These are phyloP conservation scores for Plagodis pulveraria DNA, from an alignment of 2,888 invertebrate genomes.

Conservation along the genomic window DNA sequence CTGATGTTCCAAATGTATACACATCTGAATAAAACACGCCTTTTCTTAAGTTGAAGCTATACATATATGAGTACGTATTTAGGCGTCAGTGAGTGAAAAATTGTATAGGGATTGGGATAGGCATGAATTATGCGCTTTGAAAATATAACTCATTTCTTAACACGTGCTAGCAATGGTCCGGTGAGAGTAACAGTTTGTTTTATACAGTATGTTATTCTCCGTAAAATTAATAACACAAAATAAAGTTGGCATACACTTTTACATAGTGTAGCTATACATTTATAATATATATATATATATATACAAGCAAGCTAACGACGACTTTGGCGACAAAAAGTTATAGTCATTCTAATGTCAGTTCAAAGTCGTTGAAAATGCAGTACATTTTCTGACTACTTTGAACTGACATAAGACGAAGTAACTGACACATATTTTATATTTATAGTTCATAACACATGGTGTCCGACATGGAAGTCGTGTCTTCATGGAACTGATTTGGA, in stretches of 20 bases:
- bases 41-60: slow-evolving; percentile 25
- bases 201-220: slow-evolving; percentile 37
- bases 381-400: too few species aligned
- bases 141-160: slow-evolving; percentile 62
- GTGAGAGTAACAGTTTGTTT: slow-evolving; percentile 48
- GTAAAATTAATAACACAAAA: slow-evolving; percentile 25
- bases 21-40: slow-evolving; percentile 20
- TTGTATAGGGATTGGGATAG: slow-evolving; percentile 55
- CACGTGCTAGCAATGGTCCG: slow-evolving; percentile 59
- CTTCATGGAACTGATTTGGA: too few species aligned
- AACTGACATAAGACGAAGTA: too few species aligned
- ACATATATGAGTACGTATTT: slow-evolving; percentile 7
- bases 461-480: too few species aligned
- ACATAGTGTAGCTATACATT: slow-evolving; percentile 1
- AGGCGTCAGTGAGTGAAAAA: slow-evolving; percentile 41
- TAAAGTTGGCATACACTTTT: slow-evolving; percentile 6
- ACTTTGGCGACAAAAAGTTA: too few species aligned
- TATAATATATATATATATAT: too few species aligned
- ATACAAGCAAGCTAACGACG: too few species aligned
- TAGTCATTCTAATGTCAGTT: too few species aligned
- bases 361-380: too few species aligned
- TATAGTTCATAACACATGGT: too few species aligned
- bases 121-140: slow-evolving; percentile 58
- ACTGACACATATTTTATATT: too few species aligned
- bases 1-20: slow-evolving; percentile 21